Evolutionary conservation across 2,113 vertebrate genomes (phyloP).

Genomic region (Xenotilapia flavipinnis): DNA sequence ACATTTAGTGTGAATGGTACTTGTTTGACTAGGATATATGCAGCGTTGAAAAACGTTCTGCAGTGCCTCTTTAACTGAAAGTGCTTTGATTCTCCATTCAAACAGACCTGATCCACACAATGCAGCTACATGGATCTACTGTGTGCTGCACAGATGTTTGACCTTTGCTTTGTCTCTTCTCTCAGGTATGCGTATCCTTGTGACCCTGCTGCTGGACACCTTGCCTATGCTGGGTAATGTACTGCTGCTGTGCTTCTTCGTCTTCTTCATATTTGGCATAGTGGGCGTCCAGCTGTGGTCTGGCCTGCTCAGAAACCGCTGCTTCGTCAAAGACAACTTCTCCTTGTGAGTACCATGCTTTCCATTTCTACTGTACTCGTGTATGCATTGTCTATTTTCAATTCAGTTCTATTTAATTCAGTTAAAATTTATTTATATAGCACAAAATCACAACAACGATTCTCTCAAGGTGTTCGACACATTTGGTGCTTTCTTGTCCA

Average conservation of each 20-base stretch:
- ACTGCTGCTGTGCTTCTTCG: constrained; percentile 97
- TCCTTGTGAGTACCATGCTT: constrained; percentile 82
- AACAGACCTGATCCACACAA: background rate
- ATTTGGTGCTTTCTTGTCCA: background rate
- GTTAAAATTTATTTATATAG: background rate
- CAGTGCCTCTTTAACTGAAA: background rate
- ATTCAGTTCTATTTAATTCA: background rate
- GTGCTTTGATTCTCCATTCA: background rate
- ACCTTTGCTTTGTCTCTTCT: constrained; percentile 30
- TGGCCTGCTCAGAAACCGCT: constrained; percentile 92
- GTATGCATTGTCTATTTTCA: background rate
- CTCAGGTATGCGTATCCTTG: constrained; percentile 97
- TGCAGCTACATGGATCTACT: constrained; percentile 40
- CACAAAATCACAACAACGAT: background rate
- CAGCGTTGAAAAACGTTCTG: background rate
- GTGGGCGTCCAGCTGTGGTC: constrained; percentile 97
- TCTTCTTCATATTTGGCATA: constrained; percentile 99
- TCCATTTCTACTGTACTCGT: background rate
- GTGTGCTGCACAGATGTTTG: constrained; percentile 79
- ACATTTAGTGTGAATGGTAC: background rate
- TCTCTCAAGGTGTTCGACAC: background rate
- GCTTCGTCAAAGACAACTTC: constrained; percentile 91
- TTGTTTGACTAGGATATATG: background rate
- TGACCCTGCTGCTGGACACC: constrained; percentile 96
- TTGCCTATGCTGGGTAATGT: constrained; percentile 98